Conservation (phyloP, 2,797 vertebrate species). For the Falco peregrinus region DNA sequence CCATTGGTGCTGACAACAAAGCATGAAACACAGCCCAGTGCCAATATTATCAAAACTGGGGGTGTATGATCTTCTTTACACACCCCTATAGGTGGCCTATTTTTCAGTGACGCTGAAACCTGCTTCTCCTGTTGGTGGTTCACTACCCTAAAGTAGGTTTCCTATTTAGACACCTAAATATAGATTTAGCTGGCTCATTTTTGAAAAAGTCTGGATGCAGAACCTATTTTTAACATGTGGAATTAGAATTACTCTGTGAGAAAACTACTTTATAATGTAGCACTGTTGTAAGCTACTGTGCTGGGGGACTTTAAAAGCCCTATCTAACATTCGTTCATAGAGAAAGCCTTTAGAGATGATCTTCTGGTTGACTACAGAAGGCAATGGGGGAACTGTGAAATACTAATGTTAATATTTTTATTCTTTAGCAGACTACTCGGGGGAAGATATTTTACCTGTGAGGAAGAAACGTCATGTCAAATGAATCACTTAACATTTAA, state of each 20-base stretch:
- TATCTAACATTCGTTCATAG: neutral
- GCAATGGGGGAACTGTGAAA: neutral
- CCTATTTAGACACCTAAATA: constrained; percentile 3
- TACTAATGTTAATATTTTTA: constrained; percentile 50
- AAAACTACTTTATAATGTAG: neutral
- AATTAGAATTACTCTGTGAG: neutral
- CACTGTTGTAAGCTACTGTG: neutral
- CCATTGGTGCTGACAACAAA: neutral
- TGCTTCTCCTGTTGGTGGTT: neutral
- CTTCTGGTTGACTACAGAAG: constrained; percentile 25
- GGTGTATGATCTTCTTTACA: neutral
- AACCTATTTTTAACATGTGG: neutral
- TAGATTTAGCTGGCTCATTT: neutral
- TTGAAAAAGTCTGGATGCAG: neutral
- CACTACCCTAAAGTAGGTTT: neutral
- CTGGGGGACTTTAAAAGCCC: neutral
- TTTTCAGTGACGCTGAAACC: neutral
- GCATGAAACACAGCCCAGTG: neutral
- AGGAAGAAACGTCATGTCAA: constrained; percentile 50
- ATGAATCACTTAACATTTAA: constrained; percentile 22
- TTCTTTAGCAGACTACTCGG: constrained; percentile 31
- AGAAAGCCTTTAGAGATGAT: constrained; percentile 31
- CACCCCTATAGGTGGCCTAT: neutral
- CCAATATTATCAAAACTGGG: neutral
- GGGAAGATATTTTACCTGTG: constrained; percentile 49